Base-by-base conservation (phyloP, 1,140 invertebrate species). In the Drosophila nasuta region DNA sequence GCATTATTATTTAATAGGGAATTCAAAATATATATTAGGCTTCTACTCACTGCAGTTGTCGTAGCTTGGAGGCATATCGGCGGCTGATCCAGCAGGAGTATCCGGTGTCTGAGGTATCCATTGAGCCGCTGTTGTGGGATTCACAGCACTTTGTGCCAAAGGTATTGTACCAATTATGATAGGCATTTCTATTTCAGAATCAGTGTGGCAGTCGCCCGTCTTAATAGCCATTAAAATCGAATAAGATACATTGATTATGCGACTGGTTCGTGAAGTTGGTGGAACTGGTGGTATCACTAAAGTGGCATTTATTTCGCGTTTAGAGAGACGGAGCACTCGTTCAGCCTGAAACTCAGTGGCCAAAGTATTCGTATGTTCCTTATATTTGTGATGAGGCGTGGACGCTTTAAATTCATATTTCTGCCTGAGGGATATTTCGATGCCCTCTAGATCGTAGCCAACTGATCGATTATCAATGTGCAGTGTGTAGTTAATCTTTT, bases 231-330 rank as follows among this genome's bases (percentile, higher is more conserved):
- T 75, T 4, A 77, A 63, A 0, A 92, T 58, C 1, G 64, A 45
- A 13, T 91, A 90, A 25, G 75, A 62, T 0, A 89, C 73, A 1
- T 65, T 67, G 28, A 92, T 79, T 5, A 92, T 91, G 28, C 82
- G 76, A 3, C 46, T 8, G 1, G 35, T 20, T 2, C 79, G 54
- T 78, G 96, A 95, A 0, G 85, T 78, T 1, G 91, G 91, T 2
- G 87, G 80, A 8, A 82, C 77, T 1, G 91, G 63, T 1, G 91
- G 91, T 63, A 92, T 90, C 0, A 73, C 28, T 8, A 92, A 41
- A 3, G 35, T 69, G 41, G 77, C 88, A n/a, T 82, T 75, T 2
- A 92, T 78, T 10, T 82, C 3, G 1, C 82, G 79, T 43, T 91
- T 91, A 0, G 90, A 79, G 5, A 90, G 35, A 10, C 91, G 80